Base-by-base conservation (phyloP, 2,797 vertebrate species). In the Caiman crocodilus region DNA sequence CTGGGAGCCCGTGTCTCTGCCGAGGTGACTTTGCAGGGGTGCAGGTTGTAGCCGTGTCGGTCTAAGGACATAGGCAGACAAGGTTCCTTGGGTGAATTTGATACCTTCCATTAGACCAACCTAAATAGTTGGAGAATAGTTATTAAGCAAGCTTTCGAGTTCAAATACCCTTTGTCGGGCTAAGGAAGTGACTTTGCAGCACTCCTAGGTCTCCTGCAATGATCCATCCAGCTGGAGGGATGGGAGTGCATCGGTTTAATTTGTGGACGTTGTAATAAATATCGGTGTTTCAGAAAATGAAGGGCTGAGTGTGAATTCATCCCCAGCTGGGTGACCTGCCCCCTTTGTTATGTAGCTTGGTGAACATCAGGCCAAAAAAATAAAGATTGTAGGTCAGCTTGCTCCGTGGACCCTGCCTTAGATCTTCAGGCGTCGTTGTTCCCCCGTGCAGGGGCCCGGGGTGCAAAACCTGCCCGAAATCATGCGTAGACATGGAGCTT, bases 171-270 rank as follows among this genome's bases (percentile, higher is more conserved):
- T 35, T 35, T 6, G 35, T 35, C 35, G 6, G 35, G 35, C 35
- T 35, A 35, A 35, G 35, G 35, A 35, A 35, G 9, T 50, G 42
- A 11, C 42, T 50, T 50, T 50, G 42, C 42, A 50, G 42, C 42
- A 0, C 57, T 82, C 35, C n/a, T 10, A 14, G 13, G 16, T 5
- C 56, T 17, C 10, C 6, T 25, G n/a, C 14, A 59, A 7, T 4
- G 56, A 17, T 63, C 58, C 50, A 28, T 71, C 15, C 2, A 5
- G 50, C 10, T 16, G 84, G 18, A 0, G 0, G 13, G 13, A 8
- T 16, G 35, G 56, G 56, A 17, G 30, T 76, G 28, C 2, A 0
- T 0, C 0, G 92, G 42, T 17, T 76, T 23, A 79, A 6, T 50
- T 69, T 69, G 4, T 35, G 74, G 69, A 20, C 9, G 2, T 79